Evolutionary conservation across 2,113 vertebrate species (phyloP).

Genomic region (Rhineura floridana): DNA sequence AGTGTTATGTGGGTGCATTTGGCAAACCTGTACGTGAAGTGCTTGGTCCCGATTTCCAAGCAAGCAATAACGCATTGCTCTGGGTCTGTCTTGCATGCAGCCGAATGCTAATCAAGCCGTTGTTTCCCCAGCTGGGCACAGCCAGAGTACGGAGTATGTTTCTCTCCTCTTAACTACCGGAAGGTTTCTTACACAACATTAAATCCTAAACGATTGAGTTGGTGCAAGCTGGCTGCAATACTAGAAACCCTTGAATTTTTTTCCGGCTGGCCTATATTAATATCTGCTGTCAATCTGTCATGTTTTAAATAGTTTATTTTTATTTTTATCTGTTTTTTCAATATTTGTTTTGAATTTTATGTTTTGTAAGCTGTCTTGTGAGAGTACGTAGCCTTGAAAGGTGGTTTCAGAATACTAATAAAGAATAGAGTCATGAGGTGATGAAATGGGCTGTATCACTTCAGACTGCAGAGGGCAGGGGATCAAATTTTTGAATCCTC

Average conservation of each 20-base stretch:
- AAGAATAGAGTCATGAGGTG: background rate
- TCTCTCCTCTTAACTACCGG: background rate
- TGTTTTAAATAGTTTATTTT: no score
- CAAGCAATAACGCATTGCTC: background rate
- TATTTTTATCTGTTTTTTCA: no score
- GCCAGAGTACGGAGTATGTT: background rate
- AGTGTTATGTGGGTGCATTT: background rate
- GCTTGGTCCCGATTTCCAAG: background rate
- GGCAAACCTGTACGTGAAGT: background rate
- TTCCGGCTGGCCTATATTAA: no score
- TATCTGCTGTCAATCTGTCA: no score
- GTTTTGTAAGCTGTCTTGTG: no score
- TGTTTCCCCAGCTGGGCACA: background rate
- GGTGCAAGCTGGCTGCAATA: background rate
- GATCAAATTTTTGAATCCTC: background rate
- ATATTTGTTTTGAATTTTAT: no score
- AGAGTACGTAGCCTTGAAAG: no score
- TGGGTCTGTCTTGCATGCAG: background rate
- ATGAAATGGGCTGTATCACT: background rate
- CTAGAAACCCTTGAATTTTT: no score
- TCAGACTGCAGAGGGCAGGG: background rate
- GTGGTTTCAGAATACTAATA: no score
- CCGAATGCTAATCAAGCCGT: background rate
- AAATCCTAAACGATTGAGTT: background rate
- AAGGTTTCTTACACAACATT: background rate